These are phyloP conservation scores for Hippolais icterina DNA, from an alignment of 2,113 vertebrate genomes.

Conservation along the genomic window DNA sequence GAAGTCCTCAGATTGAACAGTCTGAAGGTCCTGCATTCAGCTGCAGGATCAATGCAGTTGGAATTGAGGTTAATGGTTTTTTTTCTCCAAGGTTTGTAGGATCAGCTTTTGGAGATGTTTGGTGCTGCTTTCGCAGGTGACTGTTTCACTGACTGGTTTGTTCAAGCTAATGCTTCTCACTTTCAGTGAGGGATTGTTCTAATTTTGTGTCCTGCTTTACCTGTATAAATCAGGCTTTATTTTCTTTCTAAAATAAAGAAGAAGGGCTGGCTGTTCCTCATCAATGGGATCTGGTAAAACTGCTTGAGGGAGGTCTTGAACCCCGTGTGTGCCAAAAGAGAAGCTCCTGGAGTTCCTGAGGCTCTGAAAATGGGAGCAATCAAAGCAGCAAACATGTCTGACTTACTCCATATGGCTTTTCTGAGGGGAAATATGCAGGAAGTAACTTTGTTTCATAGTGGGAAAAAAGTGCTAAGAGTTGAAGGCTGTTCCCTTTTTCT, in stretches of 20 bases:
- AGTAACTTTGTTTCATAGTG: constrained; percentile 52
- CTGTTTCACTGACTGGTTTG: background rate
- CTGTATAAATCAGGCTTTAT: background rate
- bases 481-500: constrained; percentile 51
- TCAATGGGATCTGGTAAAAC: background rate
- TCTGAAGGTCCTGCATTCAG: background rate
- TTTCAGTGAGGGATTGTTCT: background rate
- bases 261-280: background rate
- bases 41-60: background rate
- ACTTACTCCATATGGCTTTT: background rate
- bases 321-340: background rate
- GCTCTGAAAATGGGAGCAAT: background rate
- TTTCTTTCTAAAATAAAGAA: background rate
- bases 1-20: background rate
- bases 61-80: background rate
- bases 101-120: background rate
- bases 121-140: background rate
- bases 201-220: background rate
- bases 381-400: background rate
- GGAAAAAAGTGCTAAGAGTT: constrained; percentile 9
- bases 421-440: constrained; percentile 25
- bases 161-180: background rate
- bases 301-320: background rate
- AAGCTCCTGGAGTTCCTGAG: background rate
- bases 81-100: background rate